These are phyloP conservation scores for Drosophila ercepeae DNA, from an alignment of 1,140 invertebrate genomes.

Conservation along the genomic window DNA sequence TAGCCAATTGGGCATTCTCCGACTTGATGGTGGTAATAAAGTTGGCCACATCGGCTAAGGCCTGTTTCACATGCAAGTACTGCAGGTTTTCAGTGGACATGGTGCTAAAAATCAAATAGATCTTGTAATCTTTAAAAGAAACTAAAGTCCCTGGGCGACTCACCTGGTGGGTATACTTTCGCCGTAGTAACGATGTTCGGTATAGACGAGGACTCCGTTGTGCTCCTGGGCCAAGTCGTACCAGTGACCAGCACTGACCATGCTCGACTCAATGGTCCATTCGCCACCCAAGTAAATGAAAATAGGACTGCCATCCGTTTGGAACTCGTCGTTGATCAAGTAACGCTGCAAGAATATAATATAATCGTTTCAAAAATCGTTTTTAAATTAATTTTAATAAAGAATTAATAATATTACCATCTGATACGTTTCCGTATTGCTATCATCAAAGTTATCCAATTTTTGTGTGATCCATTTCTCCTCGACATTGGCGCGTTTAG, in stretches of 20 bases:
- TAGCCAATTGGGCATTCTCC: constrained; percentile 71
- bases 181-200: constrained; percentile 94
- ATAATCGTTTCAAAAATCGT: neutral
- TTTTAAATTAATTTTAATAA: too few relatives aligned
- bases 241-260: constrained; percentile 84
- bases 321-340: constrained; percentile 76
- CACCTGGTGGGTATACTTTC: constrained; percentile 88
- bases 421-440: constrained; percentile 86
- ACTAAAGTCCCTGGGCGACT: neutral
- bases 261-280: constrained; percentile 85
- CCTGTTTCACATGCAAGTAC: constrained; percentile 89
- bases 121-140: neutral
- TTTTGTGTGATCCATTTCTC: constrained; percentile 77
- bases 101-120: constrained; percentile 82
- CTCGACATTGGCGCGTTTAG: constrained; percentile 6
- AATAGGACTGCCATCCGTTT: constrained; percentile 85
- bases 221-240: constrained; percentile 86
- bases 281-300: constrained; percentile 90
- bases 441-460: constrained; percentile 89
- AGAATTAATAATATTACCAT: constrained; percentile 84
- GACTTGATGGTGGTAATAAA: constrained; percentile 87
- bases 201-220: constrained; percentile 87
- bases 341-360: constrained; percentile 56
- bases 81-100: constrained; percentile 86
- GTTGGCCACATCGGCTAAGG: constrained; percentile 88